Evolutionary conservation across 2,113 vertebrate genomes (phyloP), one percentile per base, ranked within the genome.

Genomic region (Peucedramus taeniatus): DNA sequence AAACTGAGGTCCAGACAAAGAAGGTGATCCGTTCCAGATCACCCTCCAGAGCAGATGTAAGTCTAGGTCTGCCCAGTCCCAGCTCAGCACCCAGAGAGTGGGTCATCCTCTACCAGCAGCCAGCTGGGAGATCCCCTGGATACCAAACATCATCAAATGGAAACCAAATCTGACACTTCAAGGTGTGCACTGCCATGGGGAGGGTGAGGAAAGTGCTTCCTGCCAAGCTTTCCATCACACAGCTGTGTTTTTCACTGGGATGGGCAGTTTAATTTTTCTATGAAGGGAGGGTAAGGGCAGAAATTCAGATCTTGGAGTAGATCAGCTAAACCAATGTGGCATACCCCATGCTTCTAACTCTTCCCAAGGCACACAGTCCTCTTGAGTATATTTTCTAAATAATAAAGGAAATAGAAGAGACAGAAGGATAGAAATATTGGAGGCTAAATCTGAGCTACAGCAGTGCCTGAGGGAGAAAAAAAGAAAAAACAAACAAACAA

Each of bases 341-440:
- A 91, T 75, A 60, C 26, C 42, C 70, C 21, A 8, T 78, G 69
- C 56, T 97, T 82, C 90, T 91, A 92, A 94, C 65, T 86, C 83
- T 83, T 87, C 33, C 51, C 64, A 71, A 57, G 45, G 90, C 70
- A 83, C 66, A 91, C 42, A 92, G 75, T 86, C 64, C 77, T 88
- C 80, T 71, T 83, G 49, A 80, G 74, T 87, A n/a, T 88, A 72
- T 93, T 92, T 93, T 85, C 70, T 90, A 94, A 94, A 82, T 64
- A 87, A 81, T 63, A 93, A 89, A 79, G 51, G 82, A 95, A 96
- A 89, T 33, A 94, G 87, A 94, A 95, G 77, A 87, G 95, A 95
- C 92, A 90, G 85, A 93, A 90, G 92, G 40, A 96, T 78, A 87
- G 54, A 96, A 97, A 95, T 89, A 96, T 81, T 93, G 65, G 80